Conservation (phyloP, 2,888 invertebrate genomes). For the Adelphocoris suturalis region DNA sequence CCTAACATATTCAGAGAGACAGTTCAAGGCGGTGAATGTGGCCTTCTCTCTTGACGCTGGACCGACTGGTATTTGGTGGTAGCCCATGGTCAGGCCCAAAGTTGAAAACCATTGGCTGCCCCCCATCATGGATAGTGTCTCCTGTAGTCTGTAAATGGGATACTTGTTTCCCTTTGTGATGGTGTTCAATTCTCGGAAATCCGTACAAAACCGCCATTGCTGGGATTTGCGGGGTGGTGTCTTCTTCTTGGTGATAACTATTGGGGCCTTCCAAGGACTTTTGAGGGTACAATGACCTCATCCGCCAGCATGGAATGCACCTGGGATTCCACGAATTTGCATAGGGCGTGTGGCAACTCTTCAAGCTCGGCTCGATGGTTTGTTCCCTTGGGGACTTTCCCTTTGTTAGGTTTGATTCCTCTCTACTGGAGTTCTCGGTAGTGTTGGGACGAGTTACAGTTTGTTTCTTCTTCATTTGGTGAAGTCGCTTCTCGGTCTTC, state of each 20-base stretch:
- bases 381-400: not conserved
- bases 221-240: not conserved
- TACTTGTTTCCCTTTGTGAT: not conserved
- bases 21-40: conserved; percentile 77
- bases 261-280: conserved; percentile 11
- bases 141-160: not conserved
- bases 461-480: too few relatives aligned
- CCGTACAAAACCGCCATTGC: conserved; percentile 15
- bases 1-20: conserved; percentile 76
- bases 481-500: too few relatives aligned
- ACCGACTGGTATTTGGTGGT: conserved; percentile 73
- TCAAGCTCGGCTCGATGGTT: not conserved
- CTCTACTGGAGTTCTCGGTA: too few relatives aligned
- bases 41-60: conserved; percentile 76
- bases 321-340: not conserved
- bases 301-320: not conserved
- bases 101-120: not conserved
- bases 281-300: conserved; percentile 18
- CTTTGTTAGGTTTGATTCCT: not conserved
- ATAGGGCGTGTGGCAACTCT: not conserved
- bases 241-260: conserved; percentile 28
- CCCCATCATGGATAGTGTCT: not conserved
- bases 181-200: not conserved
- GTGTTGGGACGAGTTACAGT: too few relatives aligned
- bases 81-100: conserved; percentile 59